Evolutionary conservation across 2,113 vertebrate genomes (phyloP).

Genomic region (Myotis yumanensis): DNA sequence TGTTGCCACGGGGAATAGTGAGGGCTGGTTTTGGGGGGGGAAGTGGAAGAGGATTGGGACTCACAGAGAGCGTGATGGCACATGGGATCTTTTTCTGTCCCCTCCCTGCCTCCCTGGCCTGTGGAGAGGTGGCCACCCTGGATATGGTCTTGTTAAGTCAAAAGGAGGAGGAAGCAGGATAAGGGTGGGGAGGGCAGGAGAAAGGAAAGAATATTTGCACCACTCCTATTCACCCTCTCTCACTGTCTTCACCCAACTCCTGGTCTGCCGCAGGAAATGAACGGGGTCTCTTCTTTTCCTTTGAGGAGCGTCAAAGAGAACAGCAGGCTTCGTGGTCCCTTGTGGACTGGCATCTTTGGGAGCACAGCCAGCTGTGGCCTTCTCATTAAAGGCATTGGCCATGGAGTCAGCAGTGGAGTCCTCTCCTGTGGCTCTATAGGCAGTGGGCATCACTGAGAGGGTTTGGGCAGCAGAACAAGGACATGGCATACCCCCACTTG

Average conservation of each 20-base stretch:
- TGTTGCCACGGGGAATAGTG: neutral
- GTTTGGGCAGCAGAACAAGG: neutral
- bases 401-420: neutral
- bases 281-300: neutral
- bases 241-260: no score
- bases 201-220: neutral
- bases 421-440: neutral
- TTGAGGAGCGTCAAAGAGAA: neutral
- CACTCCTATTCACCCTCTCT: neutral
- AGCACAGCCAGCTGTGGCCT: neutral
- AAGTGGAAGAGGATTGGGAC: neutral
- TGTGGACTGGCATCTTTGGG: neutral
- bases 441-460: neutral
- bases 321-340: neutral
- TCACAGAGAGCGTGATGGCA: neutral
- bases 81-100: no score
- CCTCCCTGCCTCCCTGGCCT: neutral
- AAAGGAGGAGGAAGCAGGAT: neutral
- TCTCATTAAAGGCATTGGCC: neutral
- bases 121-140: neutral
- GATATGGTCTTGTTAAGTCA: neutral
- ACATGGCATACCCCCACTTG: neutral
- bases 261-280: neutral
- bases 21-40: neutral
- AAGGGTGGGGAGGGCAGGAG: neutral